Evolutionary conservation across 2,113 vertebrate species (phyloP).

Genomic region (Pionites leucogaster): DNA sequence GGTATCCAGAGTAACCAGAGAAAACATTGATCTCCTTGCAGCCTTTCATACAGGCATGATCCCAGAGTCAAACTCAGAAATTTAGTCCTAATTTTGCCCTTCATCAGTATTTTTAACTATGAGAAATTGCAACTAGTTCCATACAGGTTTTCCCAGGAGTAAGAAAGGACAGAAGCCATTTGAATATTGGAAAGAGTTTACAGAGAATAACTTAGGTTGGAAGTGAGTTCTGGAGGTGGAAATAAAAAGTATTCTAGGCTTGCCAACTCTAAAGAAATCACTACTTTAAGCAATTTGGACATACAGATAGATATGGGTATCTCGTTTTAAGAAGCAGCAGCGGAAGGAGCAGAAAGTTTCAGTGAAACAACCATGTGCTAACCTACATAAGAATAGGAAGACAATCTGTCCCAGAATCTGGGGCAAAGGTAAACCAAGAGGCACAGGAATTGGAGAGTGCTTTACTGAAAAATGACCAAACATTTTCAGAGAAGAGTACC

Average conservation of each 20-base stretch:
- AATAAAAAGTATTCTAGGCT: neutral
- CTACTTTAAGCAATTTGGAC: neutral
- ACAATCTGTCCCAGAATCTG: neutral
- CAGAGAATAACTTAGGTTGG: neutral
- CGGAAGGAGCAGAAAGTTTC: neutral
- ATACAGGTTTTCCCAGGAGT: neutral
- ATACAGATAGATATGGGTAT: neutral
- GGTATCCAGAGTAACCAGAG: neutral
- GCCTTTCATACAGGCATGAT: neutral
- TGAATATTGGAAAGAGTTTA: neutral
- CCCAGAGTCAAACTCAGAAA: neutral
- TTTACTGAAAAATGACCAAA: neutral
- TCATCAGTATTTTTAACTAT: neutral
- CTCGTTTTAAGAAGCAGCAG: neutral
- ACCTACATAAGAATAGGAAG: neutral
- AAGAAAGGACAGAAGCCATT: neutral
- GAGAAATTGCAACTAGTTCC: neutral
- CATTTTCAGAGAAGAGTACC: neutral
- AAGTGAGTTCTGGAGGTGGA: neutral
- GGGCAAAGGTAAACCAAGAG: neutral
- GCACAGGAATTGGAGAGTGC: neutral
- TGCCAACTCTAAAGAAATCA: neutral
- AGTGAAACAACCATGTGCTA: neutral
- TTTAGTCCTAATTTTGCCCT: neutral
- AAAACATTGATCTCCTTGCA: neutral